These are phyloP conservation scores for Liolophura sinensis DNA, from an alignment of 1,140 invertebrate genomes.

Conservation along the genomic window DNA sequence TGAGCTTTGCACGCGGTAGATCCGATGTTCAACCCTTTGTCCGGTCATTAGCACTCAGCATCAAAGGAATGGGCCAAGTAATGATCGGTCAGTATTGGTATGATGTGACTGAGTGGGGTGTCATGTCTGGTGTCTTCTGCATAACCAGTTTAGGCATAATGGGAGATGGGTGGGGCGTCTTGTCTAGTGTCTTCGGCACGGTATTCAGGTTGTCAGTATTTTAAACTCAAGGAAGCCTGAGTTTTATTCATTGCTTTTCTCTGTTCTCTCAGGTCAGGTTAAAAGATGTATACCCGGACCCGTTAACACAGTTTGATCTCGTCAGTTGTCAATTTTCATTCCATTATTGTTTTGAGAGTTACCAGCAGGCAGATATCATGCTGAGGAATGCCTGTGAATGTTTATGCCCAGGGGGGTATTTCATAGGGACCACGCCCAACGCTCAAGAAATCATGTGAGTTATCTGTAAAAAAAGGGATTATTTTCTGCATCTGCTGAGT, in stretches of 20 bases:
- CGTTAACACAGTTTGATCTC: constrained; percentile 77
- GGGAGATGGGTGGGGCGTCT: neutral
- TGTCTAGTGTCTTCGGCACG: too few relatives aligned
- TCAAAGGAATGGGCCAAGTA: too few relatives aligned
- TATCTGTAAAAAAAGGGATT: neutral
- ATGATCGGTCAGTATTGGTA: too few relatives aligned
- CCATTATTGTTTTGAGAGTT: constrained; percentile 90
- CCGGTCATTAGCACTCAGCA: too few relatives aligned
- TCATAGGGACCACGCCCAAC: constrained; percentile 96
- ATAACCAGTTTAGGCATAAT: neutral
- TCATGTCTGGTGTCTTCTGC: too few relatives aligned
- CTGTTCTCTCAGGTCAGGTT: constrained; percentile 65
- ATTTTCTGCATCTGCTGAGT: too few relatives aligned
- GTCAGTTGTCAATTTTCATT: constrained; percentile 98
- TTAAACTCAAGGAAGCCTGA: neutral
- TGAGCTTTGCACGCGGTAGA: too few relatives aligned
- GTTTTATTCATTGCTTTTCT: neutral
- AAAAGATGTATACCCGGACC: constrained; percentile 72
- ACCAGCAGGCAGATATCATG: constrained; percentile 90
- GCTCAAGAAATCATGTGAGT: constrained; percentile 85
- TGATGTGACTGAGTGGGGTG: too few relatives aligned
- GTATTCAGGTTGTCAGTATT: too few relatives aligned
- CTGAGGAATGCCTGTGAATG: constrained; percentile 89
- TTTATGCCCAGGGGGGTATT: constrained; percentile 86
- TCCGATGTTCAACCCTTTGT: too few relatives aligned